Percentiles rank a stretch among this genome's conserved stretches.
Conservation (phyloP, 2,113 vertebrate genomes). For the Eurystomus gularis region DNA sequence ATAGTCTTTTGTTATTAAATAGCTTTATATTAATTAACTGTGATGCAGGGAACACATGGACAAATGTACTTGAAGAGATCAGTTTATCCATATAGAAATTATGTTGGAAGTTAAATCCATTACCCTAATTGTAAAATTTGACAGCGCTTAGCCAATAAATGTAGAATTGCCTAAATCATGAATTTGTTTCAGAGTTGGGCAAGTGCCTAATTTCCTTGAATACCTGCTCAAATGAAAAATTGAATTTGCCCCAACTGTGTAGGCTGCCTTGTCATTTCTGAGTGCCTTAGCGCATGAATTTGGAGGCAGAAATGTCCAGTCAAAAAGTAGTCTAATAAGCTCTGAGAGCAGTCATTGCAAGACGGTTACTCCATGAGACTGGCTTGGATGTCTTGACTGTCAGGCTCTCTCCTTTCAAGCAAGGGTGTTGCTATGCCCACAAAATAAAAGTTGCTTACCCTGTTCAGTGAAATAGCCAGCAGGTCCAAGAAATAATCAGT, state of each 20-base stretch:
- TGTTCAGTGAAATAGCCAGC: background rate
- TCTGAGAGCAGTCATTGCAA: background rate
- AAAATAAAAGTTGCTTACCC: background rate
- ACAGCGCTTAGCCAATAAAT: slow-evolving; percentile 22
- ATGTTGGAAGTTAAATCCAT: slow-evolving; percentile 37
- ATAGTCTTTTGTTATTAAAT: slow-evolving; percentile 66
- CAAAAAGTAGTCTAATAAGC: background rate
- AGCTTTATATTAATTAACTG: slow-evolving; percentile 64
- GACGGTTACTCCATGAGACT: background rate
- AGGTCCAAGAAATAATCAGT: background rate
- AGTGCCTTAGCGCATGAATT: background rate
- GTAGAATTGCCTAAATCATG: background rate
- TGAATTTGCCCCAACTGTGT: background rate
- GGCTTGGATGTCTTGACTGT: background rate
- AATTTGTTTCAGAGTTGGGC: background rate
- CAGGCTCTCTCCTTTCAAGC: background rate
- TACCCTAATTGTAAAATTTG: slow-evolving; percentile 33
- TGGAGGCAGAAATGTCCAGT: background rate
- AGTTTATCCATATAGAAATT: slow-evolving; percentile 46
- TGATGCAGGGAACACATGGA: slow-evolving; percentile 42
- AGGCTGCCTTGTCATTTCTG: background rate
- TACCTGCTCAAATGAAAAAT: slow-evolving; percentile 19
- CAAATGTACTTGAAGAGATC: slow-evolving; percentile 21
- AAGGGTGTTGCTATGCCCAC: background rate
- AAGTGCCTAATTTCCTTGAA: slow-evolving; percentile 12